A percentile compares a stretch with the other conserved stretches of the same genome.
phyloP scores from a whole-genome alignment of 2,888 invertebrate genomes.

The Chaetogeoica ovagalla region DNA sequence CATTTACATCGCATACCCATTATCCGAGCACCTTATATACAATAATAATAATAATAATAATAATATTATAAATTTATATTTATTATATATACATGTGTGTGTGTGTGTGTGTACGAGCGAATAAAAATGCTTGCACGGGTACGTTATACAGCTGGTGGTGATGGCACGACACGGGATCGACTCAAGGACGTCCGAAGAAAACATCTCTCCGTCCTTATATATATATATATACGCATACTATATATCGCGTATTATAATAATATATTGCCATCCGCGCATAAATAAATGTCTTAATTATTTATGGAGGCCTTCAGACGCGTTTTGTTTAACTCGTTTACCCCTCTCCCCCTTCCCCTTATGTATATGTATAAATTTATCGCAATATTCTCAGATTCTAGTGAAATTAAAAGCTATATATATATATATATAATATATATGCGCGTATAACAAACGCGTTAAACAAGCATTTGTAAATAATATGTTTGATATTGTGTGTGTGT shows the following conservation, averaged over 20 bases:
- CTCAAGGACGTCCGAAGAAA: constrained; percentile 22
- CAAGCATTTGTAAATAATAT: no score
- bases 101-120: not conserved
- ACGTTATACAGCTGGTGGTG: not conserved
- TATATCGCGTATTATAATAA: constrained; percentile 19
- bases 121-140: not conserved
- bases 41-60: no score
- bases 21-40: not conserved
- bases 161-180: constrained; percentile 26
- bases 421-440: no score
- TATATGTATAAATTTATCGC: not conserved
- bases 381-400: no score
- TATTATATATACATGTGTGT: not conserved
- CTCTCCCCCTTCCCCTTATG: no score
- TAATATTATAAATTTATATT: no score
- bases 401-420: no score
- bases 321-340: constrained; percentile 19
- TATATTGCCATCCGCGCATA: not conserved
- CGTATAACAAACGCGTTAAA: no score
- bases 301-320: constrained; percentile 6
- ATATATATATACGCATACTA: no score
- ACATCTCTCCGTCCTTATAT: constrained; percentile 17
- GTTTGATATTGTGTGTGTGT: no score
- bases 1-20: constrained; percentile 24
- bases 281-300: constrained; percentile 43